phyloP scores from a whole-genome alignment of 2,113 vertebrate genomes.

The Podilymbus podiceps region DNA sequence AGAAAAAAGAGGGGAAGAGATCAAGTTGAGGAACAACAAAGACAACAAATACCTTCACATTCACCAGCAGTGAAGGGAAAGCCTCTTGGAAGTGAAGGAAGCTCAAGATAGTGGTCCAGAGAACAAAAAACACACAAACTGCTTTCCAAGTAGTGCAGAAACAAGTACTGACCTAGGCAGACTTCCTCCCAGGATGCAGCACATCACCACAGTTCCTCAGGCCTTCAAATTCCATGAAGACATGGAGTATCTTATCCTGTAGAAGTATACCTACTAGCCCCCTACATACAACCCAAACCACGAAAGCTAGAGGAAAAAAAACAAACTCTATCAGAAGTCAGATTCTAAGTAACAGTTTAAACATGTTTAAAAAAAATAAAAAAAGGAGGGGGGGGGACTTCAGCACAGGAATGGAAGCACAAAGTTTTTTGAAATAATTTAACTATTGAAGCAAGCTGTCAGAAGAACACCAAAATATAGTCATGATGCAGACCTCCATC shows the following conservation, averaged over 20 bases:
- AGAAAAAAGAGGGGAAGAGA: neutral
- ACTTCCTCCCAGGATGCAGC: neutral
- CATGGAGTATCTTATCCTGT: neutral
- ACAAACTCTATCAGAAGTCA: neutral
- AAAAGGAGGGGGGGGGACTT: neutral
- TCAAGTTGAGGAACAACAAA: neutral
- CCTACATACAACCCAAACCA: neutral
- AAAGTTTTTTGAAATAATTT: neutral
- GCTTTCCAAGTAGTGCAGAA: neutral
- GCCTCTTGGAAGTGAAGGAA: neutral
- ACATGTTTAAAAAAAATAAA: neutral
- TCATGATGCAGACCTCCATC: neutral
- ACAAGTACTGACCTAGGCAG: neutral
- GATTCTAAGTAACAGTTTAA: neutral
- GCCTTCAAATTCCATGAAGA: neutral
- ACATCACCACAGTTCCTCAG: neutral
- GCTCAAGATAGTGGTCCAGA: neutral
- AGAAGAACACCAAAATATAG: neutral
- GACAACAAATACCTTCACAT: neutral
- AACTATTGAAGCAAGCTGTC: neutral
- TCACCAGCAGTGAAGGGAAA: neutral
- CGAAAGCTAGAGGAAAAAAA: neutral
- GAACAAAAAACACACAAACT: neutral
- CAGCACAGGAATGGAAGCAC: neutral
- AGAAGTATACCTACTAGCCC: accelerated